Conservation (phyloP, 2,888 invertebrate genomes). For the Tholera decimalis region DNA sequence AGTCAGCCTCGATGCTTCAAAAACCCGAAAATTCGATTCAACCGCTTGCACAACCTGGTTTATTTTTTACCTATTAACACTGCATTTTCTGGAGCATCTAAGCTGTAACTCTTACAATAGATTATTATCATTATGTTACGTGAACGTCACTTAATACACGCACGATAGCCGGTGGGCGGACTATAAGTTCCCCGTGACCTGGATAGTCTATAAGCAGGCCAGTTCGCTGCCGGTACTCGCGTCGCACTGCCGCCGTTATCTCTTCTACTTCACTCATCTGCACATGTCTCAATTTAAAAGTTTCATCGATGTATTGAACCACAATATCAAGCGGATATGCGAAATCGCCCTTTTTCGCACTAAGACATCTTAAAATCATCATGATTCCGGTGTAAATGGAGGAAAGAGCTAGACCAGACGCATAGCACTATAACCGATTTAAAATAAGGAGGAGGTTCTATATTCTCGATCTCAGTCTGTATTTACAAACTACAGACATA, state of each 20-base stretch:
- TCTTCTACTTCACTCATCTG: constrained; percentile 66
- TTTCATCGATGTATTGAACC: constrained; percentile 9
- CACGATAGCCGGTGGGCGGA: constrained; percentile 63
- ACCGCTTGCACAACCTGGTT: not conserved
- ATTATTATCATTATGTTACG: constrained; percentile 79
- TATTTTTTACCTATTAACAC: not conserved
- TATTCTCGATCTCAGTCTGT: too few relatives aligned
- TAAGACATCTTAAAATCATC: too few relatives aligned
- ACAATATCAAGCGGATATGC: not conserved
- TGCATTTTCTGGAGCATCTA: constrained; percentile 38
- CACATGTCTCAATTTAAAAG: constrained; percentile 20
- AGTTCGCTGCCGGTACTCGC: constrained; percentile 62
- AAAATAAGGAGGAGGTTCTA: too few relatives aligned
- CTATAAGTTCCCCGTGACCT: constrained; percentile 77
- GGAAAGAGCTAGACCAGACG: too few relatives aligned
- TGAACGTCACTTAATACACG: constrained; percentile 74
- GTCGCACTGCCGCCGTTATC: constrained; percentile 72
- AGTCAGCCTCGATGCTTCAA: not conserved
- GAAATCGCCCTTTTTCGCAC: not conserved
- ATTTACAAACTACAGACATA: too few relatives aligned
- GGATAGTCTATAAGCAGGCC: constrained; percentile 75
- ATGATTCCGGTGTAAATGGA: too few relatives aligned
- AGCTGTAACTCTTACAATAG: constrained; percentile 66
- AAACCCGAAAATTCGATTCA: not conserved
- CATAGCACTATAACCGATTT: too few relatives aligned